Percentiles rank a stretch among this genome's conserved stretches.
These are phyloP conservation scores for Myiothlypis coronata DNA, from an alignment of 2,797 vertebrate species.

Conservation along the genomic window DNA sequence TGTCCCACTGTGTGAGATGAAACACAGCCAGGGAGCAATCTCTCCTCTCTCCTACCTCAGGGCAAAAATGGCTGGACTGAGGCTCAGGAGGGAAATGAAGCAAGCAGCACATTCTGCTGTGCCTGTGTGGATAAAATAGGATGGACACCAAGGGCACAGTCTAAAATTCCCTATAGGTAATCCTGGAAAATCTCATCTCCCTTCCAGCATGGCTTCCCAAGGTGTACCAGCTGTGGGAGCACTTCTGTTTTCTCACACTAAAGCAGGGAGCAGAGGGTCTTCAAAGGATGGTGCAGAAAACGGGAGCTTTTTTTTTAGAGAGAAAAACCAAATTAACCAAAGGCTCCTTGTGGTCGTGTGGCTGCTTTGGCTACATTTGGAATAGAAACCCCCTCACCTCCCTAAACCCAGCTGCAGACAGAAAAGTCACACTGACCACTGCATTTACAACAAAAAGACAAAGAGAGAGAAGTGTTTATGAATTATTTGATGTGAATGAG, in stretches of 20 bases:
- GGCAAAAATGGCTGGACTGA: neutral
- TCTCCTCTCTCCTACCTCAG: neutral
- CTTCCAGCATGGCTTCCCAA: neutral
- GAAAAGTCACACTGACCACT: neutral
- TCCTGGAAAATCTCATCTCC: neutral
- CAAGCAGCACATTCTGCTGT: neutral
- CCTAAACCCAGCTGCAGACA: neutral
- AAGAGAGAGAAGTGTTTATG: neutral
- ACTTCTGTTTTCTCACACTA: neutral
- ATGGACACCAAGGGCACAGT: rapidly evolving
- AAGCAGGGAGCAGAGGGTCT: neutral
- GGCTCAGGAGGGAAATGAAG: neutral
- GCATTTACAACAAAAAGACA: neutral
- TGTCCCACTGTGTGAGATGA: neutral
- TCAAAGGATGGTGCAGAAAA: neutral
- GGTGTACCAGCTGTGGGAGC: rapidly evolving
- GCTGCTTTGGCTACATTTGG: neutral
- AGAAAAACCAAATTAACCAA: neutral
- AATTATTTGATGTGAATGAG: neutral
- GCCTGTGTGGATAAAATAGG: neutral
- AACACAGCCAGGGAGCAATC: neutral
- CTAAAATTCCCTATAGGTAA: neutral
- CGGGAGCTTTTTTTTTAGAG: too few relatives aligned
- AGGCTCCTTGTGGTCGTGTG: rapidly evolving
- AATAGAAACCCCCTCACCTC: neutral